Evolutionary conservation across 35 echinoderm and acorn worm species (phyloP).

Genomic region (Holothuria glaberrima): DNA sequence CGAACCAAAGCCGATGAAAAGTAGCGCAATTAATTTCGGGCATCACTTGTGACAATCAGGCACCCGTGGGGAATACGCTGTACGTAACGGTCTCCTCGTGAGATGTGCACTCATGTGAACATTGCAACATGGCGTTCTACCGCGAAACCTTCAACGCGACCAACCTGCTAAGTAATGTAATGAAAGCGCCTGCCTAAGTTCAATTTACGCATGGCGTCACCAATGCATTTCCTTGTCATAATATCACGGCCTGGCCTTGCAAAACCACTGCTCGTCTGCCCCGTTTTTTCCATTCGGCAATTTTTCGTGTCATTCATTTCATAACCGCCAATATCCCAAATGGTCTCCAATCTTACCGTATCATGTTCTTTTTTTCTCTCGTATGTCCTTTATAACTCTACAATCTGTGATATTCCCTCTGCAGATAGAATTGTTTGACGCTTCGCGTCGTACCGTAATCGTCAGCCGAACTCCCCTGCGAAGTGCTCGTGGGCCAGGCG

Average conservation of each 20-base stretch:
- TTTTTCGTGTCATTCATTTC: too few relatives aligned
- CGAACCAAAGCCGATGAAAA: conserved; percentile 7
- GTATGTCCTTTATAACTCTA: conserved; percentile 7
- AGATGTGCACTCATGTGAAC: conserved; percentile 48
- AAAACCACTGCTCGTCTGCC: too few relatives aligned
- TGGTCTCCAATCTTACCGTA: neutral
- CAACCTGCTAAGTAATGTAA: conserved; percentile 17
- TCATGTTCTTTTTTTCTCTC: conserved; percentile 1
- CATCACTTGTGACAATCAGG: conserved; percentile 45
- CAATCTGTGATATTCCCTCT: conserved; percentile 15
- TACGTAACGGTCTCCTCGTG: conserved; percentile 11
- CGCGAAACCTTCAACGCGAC: conserved; percentile 9
- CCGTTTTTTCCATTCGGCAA: too few relatives aligned
- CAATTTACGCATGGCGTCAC: too few relatives aligned
- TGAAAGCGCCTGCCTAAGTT: neutral
- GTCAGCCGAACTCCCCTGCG: conserved; percentile 47
- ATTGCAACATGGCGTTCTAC: neutral
- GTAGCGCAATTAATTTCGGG: conserved; percentile 28
- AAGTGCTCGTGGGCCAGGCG: conserved; percentile 6
- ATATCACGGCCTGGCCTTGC: too few relatives aligned
- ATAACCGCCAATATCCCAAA: too few relatives aligned
- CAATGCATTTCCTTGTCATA: too few relatives aligned
- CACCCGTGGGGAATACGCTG: conserved; percentile 32
- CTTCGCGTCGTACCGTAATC: conserved; percentile 18
- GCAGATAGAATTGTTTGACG: conserved; percentile 51